Conservation (phyloP, 2,888 invertebrate species). For the Meandrusa payeni region DNA sequence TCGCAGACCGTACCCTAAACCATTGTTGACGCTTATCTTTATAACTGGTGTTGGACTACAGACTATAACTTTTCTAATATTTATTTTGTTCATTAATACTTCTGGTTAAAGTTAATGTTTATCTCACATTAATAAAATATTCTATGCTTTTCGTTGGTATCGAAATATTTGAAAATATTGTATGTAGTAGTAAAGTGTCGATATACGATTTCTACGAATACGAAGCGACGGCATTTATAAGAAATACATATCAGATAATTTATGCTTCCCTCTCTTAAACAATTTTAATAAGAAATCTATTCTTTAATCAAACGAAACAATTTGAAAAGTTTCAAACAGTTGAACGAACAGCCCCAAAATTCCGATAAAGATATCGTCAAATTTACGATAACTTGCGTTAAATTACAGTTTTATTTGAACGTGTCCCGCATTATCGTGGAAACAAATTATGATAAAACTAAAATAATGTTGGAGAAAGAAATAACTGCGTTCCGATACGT, state of each 20-base stretch:
- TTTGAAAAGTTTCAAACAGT: conserved; percentile 15
- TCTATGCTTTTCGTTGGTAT: too few species aligned
- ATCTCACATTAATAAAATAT: too few species aligned
- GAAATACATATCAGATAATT: conserved; percentile 1
- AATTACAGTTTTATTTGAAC: conserved; percentile 20
- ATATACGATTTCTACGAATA: too few species aligned
- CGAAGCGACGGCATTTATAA: background rate
- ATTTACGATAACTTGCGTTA: conserved; percentile 18
- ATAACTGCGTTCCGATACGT: conserved; percentile 26
- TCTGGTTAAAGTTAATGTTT: too few species aligned
- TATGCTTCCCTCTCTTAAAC: background rate
- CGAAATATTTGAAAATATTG: too few species aligned
- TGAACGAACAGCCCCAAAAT: conserved; percentile 5
- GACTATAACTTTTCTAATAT: too few species aligned
- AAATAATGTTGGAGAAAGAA: conserved; percentile 22
- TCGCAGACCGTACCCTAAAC: too few species aligned
- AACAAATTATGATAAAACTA: conserved; percentile 25
- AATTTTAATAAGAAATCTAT: conserved; percentile 3
- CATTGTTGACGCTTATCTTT: too few species aligned
- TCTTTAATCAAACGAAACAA: conserved; percentile 7
- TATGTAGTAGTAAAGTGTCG: too few species aligned
- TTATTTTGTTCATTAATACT: too few species aligned
- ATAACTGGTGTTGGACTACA: too few species aligned
- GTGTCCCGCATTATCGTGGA: conserved; percentile 11
- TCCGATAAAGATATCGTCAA: conserved; percentile 17